Conservation (phyloP, 2,888 invertebrate genomes). For the Caenorhabditis sp. region DNA sequence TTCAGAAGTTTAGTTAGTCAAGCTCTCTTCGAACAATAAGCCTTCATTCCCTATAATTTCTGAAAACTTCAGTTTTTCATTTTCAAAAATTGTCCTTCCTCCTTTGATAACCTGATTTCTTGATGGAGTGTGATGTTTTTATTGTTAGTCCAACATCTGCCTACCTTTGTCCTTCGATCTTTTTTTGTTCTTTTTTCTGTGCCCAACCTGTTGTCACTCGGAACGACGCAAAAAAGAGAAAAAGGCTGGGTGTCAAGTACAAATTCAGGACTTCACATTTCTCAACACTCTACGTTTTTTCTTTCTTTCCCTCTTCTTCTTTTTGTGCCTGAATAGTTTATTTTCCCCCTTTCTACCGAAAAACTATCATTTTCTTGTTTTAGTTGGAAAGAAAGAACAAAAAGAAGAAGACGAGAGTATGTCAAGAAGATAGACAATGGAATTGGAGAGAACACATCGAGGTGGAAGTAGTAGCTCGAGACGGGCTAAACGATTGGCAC, state of each 20-base stretch:
- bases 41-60: too few species aligned
- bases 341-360: too few species aligned
- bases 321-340: not conserved
- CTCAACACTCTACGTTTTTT: slow-evolving; percentile 5
- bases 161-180: not conserved
- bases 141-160: not conserved
- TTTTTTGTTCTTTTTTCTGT: not conserved
- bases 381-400: not conserved
- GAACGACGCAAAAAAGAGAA: not conserved
- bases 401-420: not conserved
- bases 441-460: slow-evolving; percentile 19
- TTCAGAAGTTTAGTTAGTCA: too few species aligned
- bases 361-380: not conserved
- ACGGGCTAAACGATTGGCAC: slow-evolving; percentile 38
- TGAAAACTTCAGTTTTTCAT: too few species aligned
- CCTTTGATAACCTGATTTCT: too few species aligned
- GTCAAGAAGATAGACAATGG: not conserved
- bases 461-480: slow-evolving; percentile 19
- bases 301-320: not conserved
- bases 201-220: not conserved
- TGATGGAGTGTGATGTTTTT: not conserved
- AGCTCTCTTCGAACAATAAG: too few species aligned
- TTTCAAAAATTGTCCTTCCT: too few species aligned
- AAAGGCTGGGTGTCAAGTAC: not conserved
- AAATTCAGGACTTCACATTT: slow-evolving; percentile 10